Percentiles rank a stretch among this genome's conserved stretches.
Conservation (phyloP, 2,797 vertebrate species). For the Geotrypetes seraphini region DNA sequence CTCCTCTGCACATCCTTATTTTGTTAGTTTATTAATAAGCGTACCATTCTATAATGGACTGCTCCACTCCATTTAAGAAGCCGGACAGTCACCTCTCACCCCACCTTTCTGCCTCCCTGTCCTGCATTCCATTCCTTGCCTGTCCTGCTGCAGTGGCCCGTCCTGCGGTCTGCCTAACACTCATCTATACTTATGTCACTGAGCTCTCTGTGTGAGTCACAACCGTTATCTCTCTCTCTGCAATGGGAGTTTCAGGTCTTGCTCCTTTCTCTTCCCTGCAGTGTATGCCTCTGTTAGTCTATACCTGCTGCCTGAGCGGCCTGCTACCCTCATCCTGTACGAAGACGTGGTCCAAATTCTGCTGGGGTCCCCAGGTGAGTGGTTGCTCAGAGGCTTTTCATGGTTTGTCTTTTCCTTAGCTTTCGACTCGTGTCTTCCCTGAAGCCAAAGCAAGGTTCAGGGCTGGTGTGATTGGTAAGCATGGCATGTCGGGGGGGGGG, state of each 20-base stretch:
- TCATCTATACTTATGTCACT: background rate
- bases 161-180: background rate
- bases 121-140: background rate
- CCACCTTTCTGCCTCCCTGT: background rate
- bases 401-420: no score
- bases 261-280: constrained; percentile 13
- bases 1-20: no score
- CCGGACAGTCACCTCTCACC: no score
- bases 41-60: no score
- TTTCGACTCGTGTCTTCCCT: no score
- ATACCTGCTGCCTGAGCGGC: constrained; percentile 83
- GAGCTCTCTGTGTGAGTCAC: background rate
- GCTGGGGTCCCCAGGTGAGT: constrained; percentile 78
- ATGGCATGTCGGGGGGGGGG: no score
- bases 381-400: no score
- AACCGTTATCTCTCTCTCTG: background rate
- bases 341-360: constrained; percentile 90
- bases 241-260: background rate
- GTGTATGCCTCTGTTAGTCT: constrained; percentile 89
- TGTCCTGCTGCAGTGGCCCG: background rate
- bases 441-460: no score
- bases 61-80: no score
- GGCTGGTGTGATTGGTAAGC: no score
- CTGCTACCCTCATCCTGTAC: constrained; percentile 89
- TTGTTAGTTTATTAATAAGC: no score